A percentile compares a stretch with the other conserved stretches of the same genome.
phyloP scores from a whole-genome alignment of 1,140 invertebrate species.

The Pissodes strobi region DNA sequence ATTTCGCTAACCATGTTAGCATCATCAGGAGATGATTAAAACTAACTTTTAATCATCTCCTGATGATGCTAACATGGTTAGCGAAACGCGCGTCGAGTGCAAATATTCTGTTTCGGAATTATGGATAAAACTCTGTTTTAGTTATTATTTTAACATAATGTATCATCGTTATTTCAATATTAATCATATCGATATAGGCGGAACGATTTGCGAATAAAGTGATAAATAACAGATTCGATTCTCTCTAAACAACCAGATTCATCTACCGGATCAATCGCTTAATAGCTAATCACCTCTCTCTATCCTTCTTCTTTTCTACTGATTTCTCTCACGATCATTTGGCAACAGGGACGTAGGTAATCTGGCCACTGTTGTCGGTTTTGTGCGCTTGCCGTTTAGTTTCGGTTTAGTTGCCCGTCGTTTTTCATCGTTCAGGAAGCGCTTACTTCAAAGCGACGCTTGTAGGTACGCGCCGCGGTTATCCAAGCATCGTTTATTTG shows the following conservation, averaged over 20 bases:
- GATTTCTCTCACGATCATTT: slow-evolving; percentile 16
- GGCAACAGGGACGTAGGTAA: slow-evolving; percentile 25
- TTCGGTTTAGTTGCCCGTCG: slow-evolving; percentile 24
- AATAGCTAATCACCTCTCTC: slow-evolving; percentile 2
- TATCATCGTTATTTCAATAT: no score
- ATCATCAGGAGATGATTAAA: no score
- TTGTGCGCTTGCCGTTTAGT: slow-evolving; percentile 31
- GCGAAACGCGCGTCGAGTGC: no score
- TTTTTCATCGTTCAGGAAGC: slow-evolving; percentile 25
- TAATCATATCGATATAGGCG: no score
- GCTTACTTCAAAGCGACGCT: slow-evolving; percentile 16
- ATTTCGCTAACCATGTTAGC: no score
- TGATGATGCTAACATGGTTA: no score
- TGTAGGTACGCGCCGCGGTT: slow-evolving; percentile 3
- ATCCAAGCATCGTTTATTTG: slow-evolving; percentile 5
- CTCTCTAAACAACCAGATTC: background rate
- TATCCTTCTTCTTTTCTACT: background rate
- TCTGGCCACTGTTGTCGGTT: slow-evolving; percentile 21
- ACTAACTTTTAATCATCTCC: no score
- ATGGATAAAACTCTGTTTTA: no score
- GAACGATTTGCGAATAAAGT: no score
- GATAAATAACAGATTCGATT: no score
- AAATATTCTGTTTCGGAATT: no score
- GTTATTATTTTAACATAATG: no score
- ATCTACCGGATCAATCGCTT: slow-evolving; percentile 11